Conservation (phyloP, 2,113 vertebrate species). For the Cephalopholis sonnerati region DNA sequence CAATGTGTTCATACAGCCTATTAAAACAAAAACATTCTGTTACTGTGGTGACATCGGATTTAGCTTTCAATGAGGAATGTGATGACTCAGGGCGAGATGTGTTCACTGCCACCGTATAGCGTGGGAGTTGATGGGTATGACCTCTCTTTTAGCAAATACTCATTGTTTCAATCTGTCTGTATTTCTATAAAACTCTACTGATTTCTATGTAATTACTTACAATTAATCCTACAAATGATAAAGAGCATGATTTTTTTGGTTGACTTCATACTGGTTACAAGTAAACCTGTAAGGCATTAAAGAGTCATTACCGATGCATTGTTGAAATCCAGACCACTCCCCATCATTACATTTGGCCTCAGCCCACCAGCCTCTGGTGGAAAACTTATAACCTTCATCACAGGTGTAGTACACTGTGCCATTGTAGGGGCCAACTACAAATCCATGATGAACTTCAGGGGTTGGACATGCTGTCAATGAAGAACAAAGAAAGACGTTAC, state of each 20-base stretch:
- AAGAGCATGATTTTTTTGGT: background rate
- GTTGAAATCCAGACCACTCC: rapidly evolving
- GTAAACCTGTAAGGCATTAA: background rate
- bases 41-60: background rate
- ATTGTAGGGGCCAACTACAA: background rate
- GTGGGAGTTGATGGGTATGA: background rate
- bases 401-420: slow-evolving; percentile 57
- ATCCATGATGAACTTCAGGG: slow-evolving; percentile 1
- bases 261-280: background rate
- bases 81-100: no score
- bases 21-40: background rate
- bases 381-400: slow-evolving; percentile 43
- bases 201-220: background rate
- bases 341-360: slow-evolving; percentile 17
- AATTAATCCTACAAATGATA: background rate
- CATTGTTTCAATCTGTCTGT: no score
- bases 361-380: slow-evolving; percentile 64
- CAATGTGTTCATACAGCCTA: background rate
- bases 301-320: slow-evolving; percentile 73
- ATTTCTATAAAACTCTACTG: background rate
- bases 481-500: background rate
- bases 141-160: background rate
- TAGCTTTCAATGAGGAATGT: background rate
- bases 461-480: background rate
- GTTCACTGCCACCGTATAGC: background rate